Evolutionary conservation across 2,113 vertebrate species (phyloP).

Genomic region (Elephantulus edwardii): DNA sequence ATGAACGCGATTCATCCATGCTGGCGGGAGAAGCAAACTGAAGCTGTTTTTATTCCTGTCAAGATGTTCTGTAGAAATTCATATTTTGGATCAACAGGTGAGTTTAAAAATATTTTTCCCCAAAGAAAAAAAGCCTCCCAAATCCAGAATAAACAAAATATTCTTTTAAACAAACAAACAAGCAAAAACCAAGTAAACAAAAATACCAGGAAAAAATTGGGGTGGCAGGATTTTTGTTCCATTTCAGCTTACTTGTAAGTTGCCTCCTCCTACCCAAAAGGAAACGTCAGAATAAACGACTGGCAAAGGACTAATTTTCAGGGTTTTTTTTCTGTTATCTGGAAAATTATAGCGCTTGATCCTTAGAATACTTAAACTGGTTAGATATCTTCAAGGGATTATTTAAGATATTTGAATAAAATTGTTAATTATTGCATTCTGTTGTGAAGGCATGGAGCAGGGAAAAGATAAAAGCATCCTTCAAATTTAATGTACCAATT

Average conservation of each 20-base stretch:
- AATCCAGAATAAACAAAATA: background rate
- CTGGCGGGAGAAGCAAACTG: background rate
- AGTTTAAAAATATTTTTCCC: background rate
- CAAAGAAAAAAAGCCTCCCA: background rate
- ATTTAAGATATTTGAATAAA: constrained; percentile 77
- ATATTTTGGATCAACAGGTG: constrained; percentile 13
- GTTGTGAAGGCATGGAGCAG: constrained; percentile 76
- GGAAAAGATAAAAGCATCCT: constrained; percentile 79
- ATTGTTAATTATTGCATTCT: constrained; percentile 77
- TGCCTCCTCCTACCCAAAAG: background rate
- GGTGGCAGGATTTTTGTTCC: background rate
- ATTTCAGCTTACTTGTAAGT: background rate
- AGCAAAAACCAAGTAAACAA: too few relatives aligned
- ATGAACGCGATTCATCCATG: background rate
- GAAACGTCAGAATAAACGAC: background rate
- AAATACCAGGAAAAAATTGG: background rate
- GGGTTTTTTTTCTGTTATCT: constrained; percentile 1
- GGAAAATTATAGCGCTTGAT: constrained; percentile 42
- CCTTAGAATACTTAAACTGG: constrained; percentile 54
- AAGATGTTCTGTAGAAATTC: background rate
- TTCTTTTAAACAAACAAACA: background rate
- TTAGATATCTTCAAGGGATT: constrained; percentile 65
- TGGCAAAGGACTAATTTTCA: background rate
- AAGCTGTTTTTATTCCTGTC: background rate
- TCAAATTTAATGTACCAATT: constrained; percentile 80